Evolutionary conservation across 2,888 invertebrate species (phyloP), one percentile per base, ranked within the genome.

Genomic region (Amblyjoppa proteus): DNA sequence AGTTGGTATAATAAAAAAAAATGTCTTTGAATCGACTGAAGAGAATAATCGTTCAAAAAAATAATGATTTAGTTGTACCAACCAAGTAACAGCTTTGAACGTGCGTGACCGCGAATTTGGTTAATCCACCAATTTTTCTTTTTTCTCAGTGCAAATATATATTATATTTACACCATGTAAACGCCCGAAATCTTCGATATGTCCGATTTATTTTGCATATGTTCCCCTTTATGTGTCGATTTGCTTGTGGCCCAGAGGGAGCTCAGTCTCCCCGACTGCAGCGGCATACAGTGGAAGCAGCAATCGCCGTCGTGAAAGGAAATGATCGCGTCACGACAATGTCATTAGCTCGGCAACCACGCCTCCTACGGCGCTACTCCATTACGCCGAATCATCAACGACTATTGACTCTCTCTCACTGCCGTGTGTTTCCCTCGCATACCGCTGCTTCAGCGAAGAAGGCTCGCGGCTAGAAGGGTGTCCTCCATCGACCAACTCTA

Each of bases 251-350:
- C 74, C 13, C 13, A n/a, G 31, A 45, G 34, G n/a, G 11, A 6
- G 45, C 49, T 5, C 9, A 20, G 28, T 31, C 61, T 61, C 28
- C 31, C 7, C 7, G 28, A 74, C 45, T 58, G 28, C 45, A n/a
- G 7, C 34, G 20, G 53, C 77, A 56, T 13, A 20, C 34, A 51
- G 20, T 20, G 61, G 28, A 51, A 49, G 31, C 5, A 31, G 64
- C 64, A 64, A 34, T 53, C 64, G 75, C 64, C n/a, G 34, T 80
- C 86, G 87, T 88, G 90, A 90, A 90, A 90, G 90, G 90, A 93
- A 93, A 92, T 88, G 91, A 92, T 93, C 92, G 89, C 92, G 93
- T 92, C 93, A 93, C 92, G 92, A 92, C 91, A 92, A 92, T 92
- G 91, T 93, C 92, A 93, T 93, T 93, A 93, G 91, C 88, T 74